Conservation (phyloP, 2,888 invertebrate genomes). For the Cheilosia vulpina region DNA sequence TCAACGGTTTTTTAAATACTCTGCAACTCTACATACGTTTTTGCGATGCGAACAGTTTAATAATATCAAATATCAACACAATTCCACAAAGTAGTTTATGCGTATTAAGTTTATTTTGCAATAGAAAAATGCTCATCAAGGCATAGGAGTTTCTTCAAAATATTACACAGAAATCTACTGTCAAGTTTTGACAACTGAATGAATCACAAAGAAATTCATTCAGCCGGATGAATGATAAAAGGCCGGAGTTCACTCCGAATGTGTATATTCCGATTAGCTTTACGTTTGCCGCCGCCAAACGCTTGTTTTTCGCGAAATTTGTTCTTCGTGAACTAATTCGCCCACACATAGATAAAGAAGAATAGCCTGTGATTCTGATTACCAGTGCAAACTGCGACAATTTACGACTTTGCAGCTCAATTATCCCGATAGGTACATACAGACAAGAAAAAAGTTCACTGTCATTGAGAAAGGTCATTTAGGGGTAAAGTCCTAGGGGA, state of each 20-base stretch:
- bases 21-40: conserved; percentile 7
- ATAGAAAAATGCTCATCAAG: conserved; percentile 33
- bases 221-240: conserved; percentile 35
- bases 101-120: conserved; percentile 51
- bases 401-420: conserved; percentile 3
- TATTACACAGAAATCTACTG: conserved; percentile 36
- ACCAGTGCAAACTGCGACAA: neutral
- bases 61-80: neutral
- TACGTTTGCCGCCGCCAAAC: conserved; percentile 29
- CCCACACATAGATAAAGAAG: neutral
- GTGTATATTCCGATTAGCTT: conserved; percentile 4
- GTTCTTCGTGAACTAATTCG: neutral
- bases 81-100: conserved; percentile 45
- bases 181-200: conserved; percentile 46
- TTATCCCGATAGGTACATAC: conserved; percentile 40
- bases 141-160: conserved; percentile 32
- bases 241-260: conserved; percentile 28
- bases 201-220: conserved; percentile 50
- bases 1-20: neutral
- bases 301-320: neutral
- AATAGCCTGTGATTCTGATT: neutral
- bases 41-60: neutral
- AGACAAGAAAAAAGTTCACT: conserved; percentile 46
- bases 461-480: conserved; percentile 76
- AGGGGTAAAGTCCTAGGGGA: conserved; percentile 54